A percentile compares a stretch with the other conserved stretches of the same genome.
phyloP scores from a whole-genome alignment of 2,888 invertebrate species.

The Hirtodrosophila trivittata region DNA sequence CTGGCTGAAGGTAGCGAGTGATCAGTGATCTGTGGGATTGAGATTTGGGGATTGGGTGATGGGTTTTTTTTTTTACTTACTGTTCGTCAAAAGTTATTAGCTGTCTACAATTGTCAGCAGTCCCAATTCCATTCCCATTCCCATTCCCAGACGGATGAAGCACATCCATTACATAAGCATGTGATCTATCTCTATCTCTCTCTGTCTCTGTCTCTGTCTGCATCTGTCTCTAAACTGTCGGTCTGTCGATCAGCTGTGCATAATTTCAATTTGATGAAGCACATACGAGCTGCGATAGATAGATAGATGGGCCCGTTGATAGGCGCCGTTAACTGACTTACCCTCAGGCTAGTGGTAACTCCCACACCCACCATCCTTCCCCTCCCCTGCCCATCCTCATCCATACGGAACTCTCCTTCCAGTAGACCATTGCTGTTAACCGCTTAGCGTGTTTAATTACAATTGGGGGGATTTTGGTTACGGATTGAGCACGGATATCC shows the following conservation, averaged over 20 bases:
- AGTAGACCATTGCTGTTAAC: slow-evolving; percentile 32
- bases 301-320: slow-evolving; percentile 66
- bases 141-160: slow-evolving; percentile 24
- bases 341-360: slow-evolving; percentile 51
- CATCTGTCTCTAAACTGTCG: slow-evolving; percentile 44
- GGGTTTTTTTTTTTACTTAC: slow-evolving; percentile 45
- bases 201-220: not conserved
- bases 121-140: slow-evolving; percentile 32
- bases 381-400: slow-evolving; percentile 19
- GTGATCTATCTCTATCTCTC: slow-evolving; percentile 40
- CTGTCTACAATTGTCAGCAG: slow-evolving; percentile 73
- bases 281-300: slow-evolving; percentile 66
- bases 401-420: no score
- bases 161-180: slow-evolving; percentile 61
- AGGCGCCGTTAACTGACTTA: slow-evolving; percentile 63
- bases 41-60: not conserved
- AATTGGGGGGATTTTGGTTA: slow-evolving; percentile 62
- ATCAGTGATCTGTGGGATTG: slow-evolving; percentile 11
- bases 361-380: slow-evolving; percentile 8
- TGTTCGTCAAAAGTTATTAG: slow-evolving; percentile 65
- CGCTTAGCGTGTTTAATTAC: slow-evolving; percentile 75
- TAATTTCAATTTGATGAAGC: slow-evolving; percentile 75
- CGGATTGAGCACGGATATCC: slow-evolving; percentile 78
- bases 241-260: slow-evolving; percentile 69
- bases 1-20: slow-evolving; percentile 1